Conservation (phyloP, 2,113 vertebrate genomes). For the Chamaea fasciata region DNA sequence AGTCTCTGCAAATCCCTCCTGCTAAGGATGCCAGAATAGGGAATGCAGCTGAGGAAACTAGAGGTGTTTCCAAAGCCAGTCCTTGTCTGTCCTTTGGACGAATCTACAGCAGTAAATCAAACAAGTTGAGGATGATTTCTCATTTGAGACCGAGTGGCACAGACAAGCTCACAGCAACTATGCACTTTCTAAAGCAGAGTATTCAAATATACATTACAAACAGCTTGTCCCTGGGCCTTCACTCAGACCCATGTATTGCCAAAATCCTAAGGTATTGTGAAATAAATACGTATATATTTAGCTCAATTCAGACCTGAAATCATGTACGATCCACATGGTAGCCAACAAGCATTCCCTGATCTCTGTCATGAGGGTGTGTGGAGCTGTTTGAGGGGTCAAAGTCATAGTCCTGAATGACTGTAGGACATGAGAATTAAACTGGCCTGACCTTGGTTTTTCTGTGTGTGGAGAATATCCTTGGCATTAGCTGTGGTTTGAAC, state of each 20-base stretch:
- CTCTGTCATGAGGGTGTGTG: rapidly evolving
- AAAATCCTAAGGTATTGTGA: neutral
- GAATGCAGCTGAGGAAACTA: neutral
- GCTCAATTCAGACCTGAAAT: neutral
- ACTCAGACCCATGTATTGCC: neutral
- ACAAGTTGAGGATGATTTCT: neutral
- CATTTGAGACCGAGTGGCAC: neutral
- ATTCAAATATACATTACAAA: neutral
- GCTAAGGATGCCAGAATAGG: neutral
- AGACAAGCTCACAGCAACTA: neutral
- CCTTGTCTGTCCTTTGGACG: neutral
- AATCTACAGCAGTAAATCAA: neutral
- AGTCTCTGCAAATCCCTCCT: neutral
- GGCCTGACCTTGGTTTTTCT: neutral
- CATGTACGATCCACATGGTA: rapidly evolving
- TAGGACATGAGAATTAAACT: neutral
- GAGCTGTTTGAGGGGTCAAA: neutral
- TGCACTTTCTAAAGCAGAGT: neutral
- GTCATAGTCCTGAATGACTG: neutral
- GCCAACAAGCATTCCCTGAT: neutral
- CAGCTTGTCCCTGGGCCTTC: neutral
- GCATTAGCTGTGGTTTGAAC: neutral
- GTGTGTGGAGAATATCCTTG: neutral
- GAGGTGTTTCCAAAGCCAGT: neutral
- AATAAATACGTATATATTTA: neutral